Evolutionary conservation across 2,113 vertebrate species (phyloP).

Genomic region (Chaenogobius annularis): DNA sequence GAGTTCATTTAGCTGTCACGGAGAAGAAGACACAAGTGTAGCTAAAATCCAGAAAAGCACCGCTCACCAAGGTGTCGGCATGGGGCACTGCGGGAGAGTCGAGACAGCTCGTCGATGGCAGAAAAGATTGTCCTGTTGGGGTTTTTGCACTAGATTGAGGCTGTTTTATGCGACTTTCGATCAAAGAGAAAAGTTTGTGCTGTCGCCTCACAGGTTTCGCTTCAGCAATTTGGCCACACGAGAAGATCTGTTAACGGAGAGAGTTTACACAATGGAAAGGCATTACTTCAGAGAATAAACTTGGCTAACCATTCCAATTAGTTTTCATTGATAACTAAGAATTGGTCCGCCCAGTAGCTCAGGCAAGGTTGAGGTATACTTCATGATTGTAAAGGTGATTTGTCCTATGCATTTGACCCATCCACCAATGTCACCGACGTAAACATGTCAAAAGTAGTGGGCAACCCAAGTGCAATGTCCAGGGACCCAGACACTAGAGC

Average conservation of each 20-base stretch:
- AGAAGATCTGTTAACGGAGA: not conserved
- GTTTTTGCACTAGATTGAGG: not conserved
- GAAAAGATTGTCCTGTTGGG: not conserved
- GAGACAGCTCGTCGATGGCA: conserved; percentile 31
- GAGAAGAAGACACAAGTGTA: not conserved
- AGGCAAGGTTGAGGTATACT: no score
- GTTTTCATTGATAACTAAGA: no score
- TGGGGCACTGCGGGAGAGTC: conserved; percentile 1
- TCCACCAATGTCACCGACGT: no score
- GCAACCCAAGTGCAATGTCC: not conserved
- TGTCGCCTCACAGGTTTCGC: conserved; percentile 5
- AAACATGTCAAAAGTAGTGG: not conserved
- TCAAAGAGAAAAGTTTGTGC: not conserved
- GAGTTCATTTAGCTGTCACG: conserved; percentile 30
- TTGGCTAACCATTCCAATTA: not conserved
- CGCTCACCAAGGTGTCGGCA: not conserved
- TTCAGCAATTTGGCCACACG: not conserved
- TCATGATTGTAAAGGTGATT: no score
- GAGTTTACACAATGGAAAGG: not conserved
- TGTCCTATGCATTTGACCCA: no score
- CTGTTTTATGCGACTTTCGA: not conserved
- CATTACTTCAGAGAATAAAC: not conserved
- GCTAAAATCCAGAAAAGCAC: conserved; percentile 15
- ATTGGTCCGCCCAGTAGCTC: no score
- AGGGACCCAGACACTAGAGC: no score